These are phyloP conservation scores for Theristicus caerulescens DNA, from an alignment of 2,113 vertebrate genomes.

Conservation along the genomic window DNA sequence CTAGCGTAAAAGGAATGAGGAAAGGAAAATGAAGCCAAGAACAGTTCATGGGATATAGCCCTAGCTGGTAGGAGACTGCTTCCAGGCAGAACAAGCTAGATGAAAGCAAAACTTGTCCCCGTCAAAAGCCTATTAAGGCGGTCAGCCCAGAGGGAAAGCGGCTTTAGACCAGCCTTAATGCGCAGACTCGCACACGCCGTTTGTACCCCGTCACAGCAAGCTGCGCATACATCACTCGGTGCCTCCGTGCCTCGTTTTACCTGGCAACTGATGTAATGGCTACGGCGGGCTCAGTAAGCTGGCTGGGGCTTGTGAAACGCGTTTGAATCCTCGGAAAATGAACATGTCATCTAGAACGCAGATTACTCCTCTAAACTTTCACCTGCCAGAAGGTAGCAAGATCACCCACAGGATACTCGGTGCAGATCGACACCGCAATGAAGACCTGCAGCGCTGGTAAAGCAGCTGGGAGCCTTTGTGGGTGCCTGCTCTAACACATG, in stretches of 20 bases:
- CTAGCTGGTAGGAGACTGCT: not conserved
- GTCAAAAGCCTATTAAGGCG: not conserved
- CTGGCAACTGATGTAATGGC: not conserved
- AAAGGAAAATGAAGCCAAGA: not conserved
- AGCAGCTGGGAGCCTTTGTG: not conserved
- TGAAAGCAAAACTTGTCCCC: not conserved
- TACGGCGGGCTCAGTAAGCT: not conserved
- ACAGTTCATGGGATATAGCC: not conserved
- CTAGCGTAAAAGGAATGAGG: not conserved
- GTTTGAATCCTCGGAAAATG: not conserved
- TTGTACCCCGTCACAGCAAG: not conserved
- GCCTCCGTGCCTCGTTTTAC: not conserved
- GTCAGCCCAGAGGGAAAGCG: not conserved
- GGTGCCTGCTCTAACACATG: not conserved
- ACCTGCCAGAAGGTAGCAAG: not conserved
- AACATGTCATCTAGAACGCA: not conserved
- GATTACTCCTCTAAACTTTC: not conserved
- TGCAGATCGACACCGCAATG: not conserved
- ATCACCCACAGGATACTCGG: not conserved
- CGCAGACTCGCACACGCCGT: not conserved
- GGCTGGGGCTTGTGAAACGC: not conserved
- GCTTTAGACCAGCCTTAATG: not conserved
- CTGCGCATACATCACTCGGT: accelerated
- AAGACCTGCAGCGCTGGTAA: not conserved
- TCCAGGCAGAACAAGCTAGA: not conserved